Base-by-base conservation (phyloP, 2,888 invertebrate genomes). In the Tuberolachnus salignus region DNA sequence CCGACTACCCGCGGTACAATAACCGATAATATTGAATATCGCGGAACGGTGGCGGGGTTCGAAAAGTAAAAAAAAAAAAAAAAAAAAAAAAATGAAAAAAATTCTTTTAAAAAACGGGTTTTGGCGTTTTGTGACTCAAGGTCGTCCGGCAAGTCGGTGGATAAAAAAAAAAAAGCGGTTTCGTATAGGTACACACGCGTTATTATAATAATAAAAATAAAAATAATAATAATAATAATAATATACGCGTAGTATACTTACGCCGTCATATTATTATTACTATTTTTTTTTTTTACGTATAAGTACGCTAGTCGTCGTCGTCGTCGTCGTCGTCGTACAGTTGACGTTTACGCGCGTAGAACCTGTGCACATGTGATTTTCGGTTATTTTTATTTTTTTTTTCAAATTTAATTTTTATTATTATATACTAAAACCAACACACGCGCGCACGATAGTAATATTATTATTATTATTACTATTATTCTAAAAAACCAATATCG, bases 41-140 rank as follows among this genome's bases (percentile, higher is more conserved):
- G 21, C 57, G 34, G 51, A 34, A 34, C 14, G 55, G 16, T 44
- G 53, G 57, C 6, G 16, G 14, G n/a, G 55, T 53, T 46, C 55
- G 34, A 10, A n/a, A n/a, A n/a, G n/a, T n/a, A n/a, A n/a, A n/a
- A n/a, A n/a, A n/a, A n/a, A n/a, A n/a, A n/a, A n/a, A n/a, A n/a
- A n/a, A n/a, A n/a, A n/a, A n/a, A n/a, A n/a, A n/a, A n/a, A n/a
- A n/a, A 6, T 34, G 34, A 34, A 34, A 6, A 34, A 34, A 34
- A 34, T 6, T 34, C 34, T 3, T 34, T 34, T 34, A n/a, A 49
- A 61, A 74, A 74, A 74, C 74, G 53, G 44, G 74, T 74, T 74
- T n/a, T 74, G 21, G 64, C n/a, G 73, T 49, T 74, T 53, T 55
- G 44, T 55, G 66, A 55, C 55, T 53, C 64, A 74, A 74, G 74